Conservation (phyloP, 2,888 invertebrate genomes). For the Microctonus brassicae region DNA sequence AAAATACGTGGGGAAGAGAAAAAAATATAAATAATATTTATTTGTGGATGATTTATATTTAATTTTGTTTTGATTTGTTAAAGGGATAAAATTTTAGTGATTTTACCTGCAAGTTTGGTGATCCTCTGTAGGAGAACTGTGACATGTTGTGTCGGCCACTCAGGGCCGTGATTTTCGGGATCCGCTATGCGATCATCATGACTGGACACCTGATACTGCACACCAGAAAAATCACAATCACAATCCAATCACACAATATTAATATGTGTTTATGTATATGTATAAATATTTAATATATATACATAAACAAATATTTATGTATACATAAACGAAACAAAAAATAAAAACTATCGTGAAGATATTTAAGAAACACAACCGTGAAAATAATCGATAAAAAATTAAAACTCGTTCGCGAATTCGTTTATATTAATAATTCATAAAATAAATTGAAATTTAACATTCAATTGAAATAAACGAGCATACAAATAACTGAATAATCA, state of each 20-base stretch:
- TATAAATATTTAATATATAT: not conserved
- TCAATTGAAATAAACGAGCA: too few relatives aligned
- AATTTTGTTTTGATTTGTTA: too few relatives aligned
- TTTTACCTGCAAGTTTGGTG: conserved; percentile 76
- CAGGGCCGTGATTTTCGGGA: conserved; percentile 65
- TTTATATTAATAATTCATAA: too few relatives aligned
- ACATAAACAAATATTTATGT: not conserved
- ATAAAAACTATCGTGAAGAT: too few relatives aligned
- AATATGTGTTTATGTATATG: not conserved
- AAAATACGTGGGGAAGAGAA: too few relatives aligned
- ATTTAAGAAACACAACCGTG: too few relatives aligned
- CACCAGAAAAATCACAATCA: conserved; percentile 5
- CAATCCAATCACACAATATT: conserved; percentile 16
- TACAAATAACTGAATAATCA: too few relatives aligned
- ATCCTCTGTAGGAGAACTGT: conserved; percentile 78
- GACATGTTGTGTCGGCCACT: conserved; percentile 76
- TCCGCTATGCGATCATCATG: conserved; percentile 68
- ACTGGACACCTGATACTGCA: conserved; percentile 38
- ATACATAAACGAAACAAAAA: not conserved
- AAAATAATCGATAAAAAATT: too few relatives aligned
- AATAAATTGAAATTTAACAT: too few relatives aligned
- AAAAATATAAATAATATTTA: too few relatives aligned
- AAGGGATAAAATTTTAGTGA: not conserved
- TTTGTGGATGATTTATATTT: too few relatives aligned
- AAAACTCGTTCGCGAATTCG: too few relatives aligned